These are phyloP conservation scores for Carcharodon carcharias DNA, from an alignment of 2,797 vertebrate genomes.

Conservation along the genomic window DNA sequence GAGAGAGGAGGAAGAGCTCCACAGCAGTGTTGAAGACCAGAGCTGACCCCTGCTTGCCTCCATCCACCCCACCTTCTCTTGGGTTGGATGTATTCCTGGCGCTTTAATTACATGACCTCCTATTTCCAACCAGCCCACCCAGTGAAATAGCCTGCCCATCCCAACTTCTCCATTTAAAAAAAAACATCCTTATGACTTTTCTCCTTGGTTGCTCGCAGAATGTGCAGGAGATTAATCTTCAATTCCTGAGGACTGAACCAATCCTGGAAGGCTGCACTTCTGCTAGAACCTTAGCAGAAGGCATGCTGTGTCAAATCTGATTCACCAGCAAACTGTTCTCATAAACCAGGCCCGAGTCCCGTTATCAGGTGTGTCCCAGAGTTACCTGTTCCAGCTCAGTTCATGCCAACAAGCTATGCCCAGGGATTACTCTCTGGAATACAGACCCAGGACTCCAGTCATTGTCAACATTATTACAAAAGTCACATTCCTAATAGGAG, in stretches of 20 bases:
- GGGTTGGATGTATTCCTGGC: conserved; percentile 34
- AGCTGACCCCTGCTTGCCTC: not conserved
- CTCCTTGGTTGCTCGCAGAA: not conserved
- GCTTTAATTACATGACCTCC: not conserved
- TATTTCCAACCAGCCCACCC: not conserved
- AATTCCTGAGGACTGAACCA: not conserved
- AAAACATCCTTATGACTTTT: not conserved
- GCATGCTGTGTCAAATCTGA: not conserved
- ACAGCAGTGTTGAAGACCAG: not conserved
- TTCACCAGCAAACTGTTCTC: not conserved
- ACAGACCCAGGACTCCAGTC: not conserved
- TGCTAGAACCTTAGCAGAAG: not conserved
- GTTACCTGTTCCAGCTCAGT: not conserved
- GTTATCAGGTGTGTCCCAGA: not conserved
- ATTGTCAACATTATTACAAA: not conserved
- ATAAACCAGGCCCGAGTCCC: not conserved
- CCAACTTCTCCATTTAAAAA: not conserved
- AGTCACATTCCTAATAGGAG: not conserved
- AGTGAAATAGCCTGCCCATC: not conserved
- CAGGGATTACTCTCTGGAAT: not conserved
- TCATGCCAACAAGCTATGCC: not conserved
- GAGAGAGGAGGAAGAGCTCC: not conserved
- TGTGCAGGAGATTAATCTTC: not conserved
- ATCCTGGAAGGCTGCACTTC: not conserved
- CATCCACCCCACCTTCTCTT: not conserved